Evolutionary conservation across 2,797 vertebrate genomes (phyloP).

Genomic region (Xenopus petersii): DNA sequence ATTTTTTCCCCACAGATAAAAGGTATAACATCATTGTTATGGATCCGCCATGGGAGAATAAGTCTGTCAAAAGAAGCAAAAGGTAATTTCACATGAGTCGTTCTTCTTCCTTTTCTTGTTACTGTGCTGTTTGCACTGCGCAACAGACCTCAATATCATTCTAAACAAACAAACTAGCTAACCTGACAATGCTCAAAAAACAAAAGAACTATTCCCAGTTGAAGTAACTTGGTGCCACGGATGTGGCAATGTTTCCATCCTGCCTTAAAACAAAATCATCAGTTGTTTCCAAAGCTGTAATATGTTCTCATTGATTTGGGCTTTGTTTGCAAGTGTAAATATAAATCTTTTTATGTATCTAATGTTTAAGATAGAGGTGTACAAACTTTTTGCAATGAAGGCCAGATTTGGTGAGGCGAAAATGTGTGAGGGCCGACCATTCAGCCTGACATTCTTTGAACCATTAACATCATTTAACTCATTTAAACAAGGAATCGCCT

Average conservation of each 20-base stretch:
- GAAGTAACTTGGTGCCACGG: neutral
- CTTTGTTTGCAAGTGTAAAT: no score
- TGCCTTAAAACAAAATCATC: neutral
- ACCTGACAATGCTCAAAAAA: neutral
- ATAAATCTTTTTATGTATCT: no score
- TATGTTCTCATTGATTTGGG: no score
- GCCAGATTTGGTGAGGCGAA: no score
- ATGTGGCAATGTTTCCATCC: no score
- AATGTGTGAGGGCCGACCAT: no score
- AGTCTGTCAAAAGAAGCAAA: constrained; percentile 89
- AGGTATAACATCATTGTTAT: constrained; percentile 85
- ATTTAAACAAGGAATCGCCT: no score
- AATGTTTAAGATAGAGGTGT: no score
- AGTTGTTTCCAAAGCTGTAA: neutral
- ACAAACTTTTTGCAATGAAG: no score
- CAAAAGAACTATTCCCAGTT: neutral
- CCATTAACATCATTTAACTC: no score
- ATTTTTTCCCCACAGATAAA: constrained; percentile 63
- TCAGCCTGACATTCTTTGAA: no score
- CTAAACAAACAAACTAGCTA: neutral
- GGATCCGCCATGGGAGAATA: constrained; percentile 94
- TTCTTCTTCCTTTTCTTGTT: neutral
- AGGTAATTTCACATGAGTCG: constrained; percentile 65
- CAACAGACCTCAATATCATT: neutral
- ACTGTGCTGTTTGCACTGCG: neutral